These are phyloP conservation scores for Willowsia nigromaculata DNA, from an alignment of 2,888 invertebrate genomes.

Conservation along the genomic window DNA sequence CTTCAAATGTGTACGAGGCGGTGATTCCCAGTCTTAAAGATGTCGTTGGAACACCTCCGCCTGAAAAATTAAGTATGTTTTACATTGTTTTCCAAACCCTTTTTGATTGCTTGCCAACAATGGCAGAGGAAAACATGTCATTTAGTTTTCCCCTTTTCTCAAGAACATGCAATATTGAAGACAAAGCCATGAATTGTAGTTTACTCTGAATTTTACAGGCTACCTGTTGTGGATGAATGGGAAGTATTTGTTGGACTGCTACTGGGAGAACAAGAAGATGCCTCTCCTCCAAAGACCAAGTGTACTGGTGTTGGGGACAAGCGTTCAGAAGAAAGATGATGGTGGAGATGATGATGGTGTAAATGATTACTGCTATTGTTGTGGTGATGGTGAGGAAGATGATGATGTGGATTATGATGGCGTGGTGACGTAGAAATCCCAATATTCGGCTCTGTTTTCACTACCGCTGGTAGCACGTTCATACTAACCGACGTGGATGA, in stretches of 20 bases:
- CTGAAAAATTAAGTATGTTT: slow-evolving; percentile 31
- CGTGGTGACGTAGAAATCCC: slow-evolving; percentile 54
- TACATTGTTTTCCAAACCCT: background rate
- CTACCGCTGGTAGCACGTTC: slow-evolving; percentile 66
- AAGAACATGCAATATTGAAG: background rate
- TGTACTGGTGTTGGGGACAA: slow-evolving; percentile 64
- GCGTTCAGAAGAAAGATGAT: slow-evolving; percentile 38
- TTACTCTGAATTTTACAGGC: background rate
- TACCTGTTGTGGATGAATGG: slow-evolving; percentile 59
- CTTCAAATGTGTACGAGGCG: slow-evolving; percentile 77
- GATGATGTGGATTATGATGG: slow-evolving; percentile 49
- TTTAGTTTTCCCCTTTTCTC: background rate
- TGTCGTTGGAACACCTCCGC: slow-evolving; percentile 65
- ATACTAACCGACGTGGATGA: slow-evolving; percentile 14
- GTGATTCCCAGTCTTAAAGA: slow-evolving; percentile 76
- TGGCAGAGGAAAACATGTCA: background rate
- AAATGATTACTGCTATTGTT: background rate
- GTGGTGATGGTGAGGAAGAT: slow-evolving; percentile 36
- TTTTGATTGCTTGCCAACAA: slow-evolving; percentile 52
- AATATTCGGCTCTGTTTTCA: slow-evolving; percentile 65
- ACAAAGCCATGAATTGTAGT: background rate
- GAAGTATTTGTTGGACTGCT: slow-evolving; percentile 47
- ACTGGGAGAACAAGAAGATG: slow-evolving; percentile 42
- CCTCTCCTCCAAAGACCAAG: slow-evolving; percentile 54
- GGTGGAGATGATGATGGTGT: slow-evolving; percentile 22